phyloP scores from a whole-genome alignment of 2,888 invertebrate species.

The Cataglyphis rosenhaueri region DNA sequence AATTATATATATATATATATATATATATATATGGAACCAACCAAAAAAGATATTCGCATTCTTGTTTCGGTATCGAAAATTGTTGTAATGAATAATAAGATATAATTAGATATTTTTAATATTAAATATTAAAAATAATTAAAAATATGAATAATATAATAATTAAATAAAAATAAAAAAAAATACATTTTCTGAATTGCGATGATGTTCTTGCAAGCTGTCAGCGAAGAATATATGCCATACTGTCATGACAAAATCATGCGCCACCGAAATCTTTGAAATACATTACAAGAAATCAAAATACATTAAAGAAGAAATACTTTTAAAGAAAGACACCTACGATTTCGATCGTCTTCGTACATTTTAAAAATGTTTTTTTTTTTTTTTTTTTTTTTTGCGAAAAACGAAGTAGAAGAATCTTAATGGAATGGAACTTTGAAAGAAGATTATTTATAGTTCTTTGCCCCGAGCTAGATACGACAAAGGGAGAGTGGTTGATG shows the following conservation, averaged over 20 bases:
- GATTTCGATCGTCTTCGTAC: neutral
- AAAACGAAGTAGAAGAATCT: neutral
- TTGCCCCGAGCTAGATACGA: slow-evolving; percentile 33
- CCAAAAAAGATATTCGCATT: neutral
- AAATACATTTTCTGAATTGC: neutral
- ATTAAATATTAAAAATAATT: too few relatives aligned
- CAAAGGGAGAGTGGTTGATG: slow-evolving; percentile 51
- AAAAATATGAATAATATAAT: too few relatives aligned
- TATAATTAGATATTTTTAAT: neutral
- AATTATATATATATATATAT: neutral
- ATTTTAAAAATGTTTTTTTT: neutral
- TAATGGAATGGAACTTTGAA: neutral
- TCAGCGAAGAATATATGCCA: neutral
- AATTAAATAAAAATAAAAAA: too few relatives aligned
- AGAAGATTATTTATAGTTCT: slow-evolving; percentile 49
- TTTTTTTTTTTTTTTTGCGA: neutral
- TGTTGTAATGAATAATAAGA: neutral
- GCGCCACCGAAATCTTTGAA: neutral
- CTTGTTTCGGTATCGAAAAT: neutral
- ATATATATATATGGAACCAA: neutral
- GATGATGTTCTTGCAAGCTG: neutral
- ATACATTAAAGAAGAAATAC: neutral
- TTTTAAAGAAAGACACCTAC: neutral
- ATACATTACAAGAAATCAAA: neutral
- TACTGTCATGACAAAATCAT: neutral